Evolutionary conservation across 1,140 invertebrate genomes (phyloP), one percentile per base, ranked within the genome.

Genomic region (Drosophila chauvacae): DNA sequence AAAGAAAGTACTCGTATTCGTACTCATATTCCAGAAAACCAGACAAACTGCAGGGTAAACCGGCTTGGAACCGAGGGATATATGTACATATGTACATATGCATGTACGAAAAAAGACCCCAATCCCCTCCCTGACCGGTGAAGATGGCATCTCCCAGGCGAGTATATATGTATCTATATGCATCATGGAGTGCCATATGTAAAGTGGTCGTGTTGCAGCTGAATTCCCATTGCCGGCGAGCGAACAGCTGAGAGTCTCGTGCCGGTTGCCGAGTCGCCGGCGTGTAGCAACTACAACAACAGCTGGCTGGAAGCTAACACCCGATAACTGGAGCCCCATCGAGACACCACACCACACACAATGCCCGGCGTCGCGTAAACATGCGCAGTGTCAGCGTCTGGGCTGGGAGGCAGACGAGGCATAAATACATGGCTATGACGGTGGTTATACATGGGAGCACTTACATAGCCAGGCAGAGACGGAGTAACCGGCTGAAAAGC

Each of bases 141-240:
- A 20, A 63, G 61, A 76, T 66, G 53, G 33, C 72, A 73, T 75
- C 61, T 66, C 33, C 51, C 56, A 48, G 45, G 14, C 23, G 1
- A 26, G 42, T 20, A 20, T 20, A 60, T 37, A 35, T 2, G 2
- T 44, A n/a, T 33, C 41, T 26, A 39, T 58, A 35, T 33, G n/a
- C 26, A 35, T 28, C 10, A 20, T 45, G 30, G 23, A 63, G 48
- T 51, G 58, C 30, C 20, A 39, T 61, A 85, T 87, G 66, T 80
- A 80, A 82, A 86, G 76, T 82, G 65, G 82, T 86, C 64, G 84
- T 80, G 85, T 75, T 88, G 84, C 83, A 87, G 84, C 84, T 80
- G 84, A 87, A 87, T 88, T 87, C 71, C 59, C 66, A 78, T 55
- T 75, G 69, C 78, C 76, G 80, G 76, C 79, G 68, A 75, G 60